A percentile compares a stretch with the other conserved stretches of the same genome.
phyloP scores from a whole-genome alignment of 2,113 vertebrate genomes.

The Mastomys natalensis region DNA sequence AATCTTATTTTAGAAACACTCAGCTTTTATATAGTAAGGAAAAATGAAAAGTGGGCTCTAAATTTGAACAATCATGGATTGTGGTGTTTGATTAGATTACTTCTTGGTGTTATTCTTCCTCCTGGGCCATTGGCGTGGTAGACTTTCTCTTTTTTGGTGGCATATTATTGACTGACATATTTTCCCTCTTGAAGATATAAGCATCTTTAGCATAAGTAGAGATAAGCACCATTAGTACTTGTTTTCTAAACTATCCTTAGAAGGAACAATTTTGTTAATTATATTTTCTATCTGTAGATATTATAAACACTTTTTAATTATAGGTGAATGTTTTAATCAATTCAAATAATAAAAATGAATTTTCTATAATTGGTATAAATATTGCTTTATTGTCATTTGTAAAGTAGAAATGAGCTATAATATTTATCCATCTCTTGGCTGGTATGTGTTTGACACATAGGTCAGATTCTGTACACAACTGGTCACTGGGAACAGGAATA shows the following conservation, averaged over 20 bases:
- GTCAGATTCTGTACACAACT: slow-evolving; percentile 1
- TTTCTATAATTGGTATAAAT: background rate
- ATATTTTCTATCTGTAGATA: slow-evolving; percentile 42
- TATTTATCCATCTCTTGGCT: background rate
- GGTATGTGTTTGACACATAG: background rate
- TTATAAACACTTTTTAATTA: background rate
- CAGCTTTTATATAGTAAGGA: slow-evolving; percentile 15
- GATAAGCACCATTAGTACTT: background rate
- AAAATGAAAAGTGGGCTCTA: background rate
- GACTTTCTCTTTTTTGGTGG: background rate
- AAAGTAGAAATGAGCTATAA: slow-evolving; percentile 31
- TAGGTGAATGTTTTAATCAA: background rate
- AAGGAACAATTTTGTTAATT: slow-evolving; percentile 36
- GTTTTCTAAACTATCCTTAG: background rate
- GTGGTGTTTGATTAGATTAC: slow-evolving; percentile 21
- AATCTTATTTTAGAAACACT: background rate
- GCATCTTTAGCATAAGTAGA: background rate
- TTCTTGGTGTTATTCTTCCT: background rate
- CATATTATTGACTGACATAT: slow-evolving; percentile 10
- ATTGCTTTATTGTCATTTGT: slow-evolving; percentile 26
- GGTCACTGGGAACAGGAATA: slow-evolving; percentile 24
- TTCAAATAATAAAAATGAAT: slow-evolving; percentile 38
- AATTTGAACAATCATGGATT: slow-evolving; percentile 25
- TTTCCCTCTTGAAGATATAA: background rate
- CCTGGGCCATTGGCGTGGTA: background rate